Base-by-base conservation (phyloP, 64 coral and sea anemone species). In the Stichodactyla helianthus region DNA sequence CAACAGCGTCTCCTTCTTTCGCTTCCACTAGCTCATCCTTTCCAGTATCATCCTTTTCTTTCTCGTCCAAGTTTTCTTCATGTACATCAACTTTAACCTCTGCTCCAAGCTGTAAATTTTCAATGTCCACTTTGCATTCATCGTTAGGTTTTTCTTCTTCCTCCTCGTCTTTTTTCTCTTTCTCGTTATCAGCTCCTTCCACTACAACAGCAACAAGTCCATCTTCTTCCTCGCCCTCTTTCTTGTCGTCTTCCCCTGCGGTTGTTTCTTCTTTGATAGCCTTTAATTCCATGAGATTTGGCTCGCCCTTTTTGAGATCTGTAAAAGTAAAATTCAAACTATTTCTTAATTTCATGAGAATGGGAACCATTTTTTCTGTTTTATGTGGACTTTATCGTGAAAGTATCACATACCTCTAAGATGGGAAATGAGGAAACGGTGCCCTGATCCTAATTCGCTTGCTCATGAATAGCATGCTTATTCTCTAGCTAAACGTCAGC, bases 51-150 rank as follows among this genome's bases (percentile, higher is more conserved):
- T 81, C 78, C 51, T 52, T 81, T 54, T 51, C 35, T 52, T 81
- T 81, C 16, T 81, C 78, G 16, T 52, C 78, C 6, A n/a, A 16
- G 0, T 51, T 54, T 81, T 81, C 50, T 54, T 54, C 50, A 81
- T 81, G 51, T 53, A 81, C 35, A 51, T 79, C 50, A 79, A 79
- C 77, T 79, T 51, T 53, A 51, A 79, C 78, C 17, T 81, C 78
- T 20, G 16, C 20, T 81, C 18, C 78, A 51, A 81, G 50, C 7
- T 81, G 50, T 28, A 81, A 11, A 81, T 8, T 81, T 81, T 54
- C 78, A 52, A 74, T 31, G 11, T 74, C 68, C 2, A 74, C 26
- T 8, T 74, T 74, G 7, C 8, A 2, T 74, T 74, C 68, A 74
- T 74, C 68, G 0, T 74, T 74, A 11, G 68, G 25, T 31, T 74